Evolutionary conservation across 2,797 vertebrate genomes (phyloP).

Genomic region (Acestrorhynchus altus): DNA sequence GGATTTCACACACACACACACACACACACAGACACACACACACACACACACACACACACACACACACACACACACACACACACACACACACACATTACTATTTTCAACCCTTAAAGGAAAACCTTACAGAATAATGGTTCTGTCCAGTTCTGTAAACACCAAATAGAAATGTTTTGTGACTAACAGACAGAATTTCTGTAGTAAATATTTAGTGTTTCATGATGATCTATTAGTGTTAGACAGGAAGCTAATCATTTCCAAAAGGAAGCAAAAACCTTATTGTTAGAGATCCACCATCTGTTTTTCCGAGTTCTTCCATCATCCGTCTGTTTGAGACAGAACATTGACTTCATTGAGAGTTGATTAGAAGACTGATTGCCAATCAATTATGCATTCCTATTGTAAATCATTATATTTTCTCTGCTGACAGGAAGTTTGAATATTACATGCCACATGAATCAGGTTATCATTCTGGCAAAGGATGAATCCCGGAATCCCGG

Average conservation of each 20-base stretch:
- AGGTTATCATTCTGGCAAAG: slow-evolving; percentile 46
- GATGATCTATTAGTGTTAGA: slow-evolving; percentile 71
- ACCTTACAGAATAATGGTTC: too few species aligned
- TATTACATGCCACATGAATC: slow-evolving; percentile 58
- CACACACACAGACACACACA: too few species aligned
- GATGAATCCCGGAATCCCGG: slow-evolving; percentile 14
- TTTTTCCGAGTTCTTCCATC: slow-evolving; percentile 76
- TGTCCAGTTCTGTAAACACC: too few species aligned
- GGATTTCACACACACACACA: too few species aligned
- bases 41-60: too few species aligned
- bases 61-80: too few species aligned
- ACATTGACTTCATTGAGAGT: slow-evolving; percentile 67
- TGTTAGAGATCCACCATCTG: slow-evolving; percentile 82
- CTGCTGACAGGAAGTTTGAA: slow-evolving; percentile 53
- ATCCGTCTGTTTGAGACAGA: slow-evolving; percentile 75
- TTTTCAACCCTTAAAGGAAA: too few species aligned
- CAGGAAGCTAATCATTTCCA: slow-evolving; percentile 76
- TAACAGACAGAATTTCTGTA: too few species aligned
- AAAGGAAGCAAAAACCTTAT: slow-evolving; percentile 79
- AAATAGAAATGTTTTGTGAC: too few species aligned
- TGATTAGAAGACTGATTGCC: slow-evolving; percentile 70
- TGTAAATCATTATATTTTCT: slow-evolving; percentile 75
- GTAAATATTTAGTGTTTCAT: slow-evolving; percentile 63
- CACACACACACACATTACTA: too few species aligned
- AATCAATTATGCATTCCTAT: slow-evolving; percentile 79